Evolutionary conservation across 2,113 vertebrate species (phyloP).

Genomic region (Syngnathoides biaculeatus): DNA sequence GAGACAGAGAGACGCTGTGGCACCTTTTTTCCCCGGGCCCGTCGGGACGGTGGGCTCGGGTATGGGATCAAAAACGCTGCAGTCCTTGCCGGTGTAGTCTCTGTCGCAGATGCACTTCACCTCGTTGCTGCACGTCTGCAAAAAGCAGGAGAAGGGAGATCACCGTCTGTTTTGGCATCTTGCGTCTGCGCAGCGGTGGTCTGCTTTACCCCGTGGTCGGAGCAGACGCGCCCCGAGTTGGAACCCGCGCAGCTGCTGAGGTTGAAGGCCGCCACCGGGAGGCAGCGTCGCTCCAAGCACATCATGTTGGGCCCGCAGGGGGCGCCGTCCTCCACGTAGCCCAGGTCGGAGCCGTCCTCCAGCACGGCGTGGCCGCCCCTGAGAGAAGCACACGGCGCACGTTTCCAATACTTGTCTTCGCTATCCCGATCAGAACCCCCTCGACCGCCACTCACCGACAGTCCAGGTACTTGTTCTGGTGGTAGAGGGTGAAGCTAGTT

Average conservation of each 20-base stretch:
- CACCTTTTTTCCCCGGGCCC: constrained; percentile 86
- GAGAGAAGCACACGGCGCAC: constrained; percentile 7
- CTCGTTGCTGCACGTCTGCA: constrained; percentile 90
- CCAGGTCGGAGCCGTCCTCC: constrained; percentile 88
- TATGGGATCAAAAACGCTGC: constrained; percentile 88
- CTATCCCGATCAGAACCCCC: not conserved
- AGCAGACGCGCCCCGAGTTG: constrained; percentile 80
- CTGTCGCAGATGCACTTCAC: constrained; percentile 92
- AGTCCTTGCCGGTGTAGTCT: constrained; percentile 94
- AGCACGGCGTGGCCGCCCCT: constrained; percentile 90
- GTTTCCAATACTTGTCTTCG: not conserved
- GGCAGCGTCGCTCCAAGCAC: constrained; percentile 89
- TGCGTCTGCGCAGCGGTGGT: not conserved
- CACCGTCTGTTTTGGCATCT: not conserved
- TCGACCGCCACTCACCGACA: constrained; percentile 76
- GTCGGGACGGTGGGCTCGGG: constrained; percentile 78
- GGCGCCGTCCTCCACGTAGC: constrained; percentile 90
- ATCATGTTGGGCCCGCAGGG: constrained; percentile 94
- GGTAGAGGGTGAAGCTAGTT: constrained; percentile 89
- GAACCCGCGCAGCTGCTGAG: constrained; percentile 87
- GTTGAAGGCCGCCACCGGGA: constrained; percentile 86
- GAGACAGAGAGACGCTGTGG: constrained; percentile 30
- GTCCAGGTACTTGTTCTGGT: constrained; percentile 91
- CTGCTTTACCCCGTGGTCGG: constrained; percentile 84
- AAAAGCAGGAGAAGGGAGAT: constrained; percentile 4